phyloP scores from a whole-genome alignment of 2,888 invertebrate species.

The Nomada fabriciana region DNA sequence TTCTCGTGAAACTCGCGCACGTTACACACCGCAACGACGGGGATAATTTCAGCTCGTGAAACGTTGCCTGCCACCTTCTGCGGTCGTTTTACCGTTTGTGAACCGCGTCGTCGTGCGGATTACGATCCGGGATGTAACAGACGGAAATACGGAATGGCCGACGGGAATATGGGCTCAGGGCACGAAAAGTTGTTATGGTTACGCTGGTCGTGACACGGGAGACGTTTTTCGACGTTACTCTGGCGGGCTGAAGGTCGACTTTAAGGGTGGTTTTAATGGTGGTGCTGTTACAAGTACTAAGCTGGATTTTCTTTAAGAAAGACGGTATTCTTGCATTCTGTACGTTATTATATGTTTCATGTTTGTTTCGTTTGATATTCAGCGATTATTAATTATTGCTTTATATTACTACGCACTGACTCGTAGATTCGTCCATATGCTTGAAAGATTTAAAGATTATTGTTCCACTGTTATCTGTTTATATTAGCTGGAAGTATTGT shows the following conservation, averaged over 20 bases:
- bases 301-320: no score
- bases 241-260: not conserved
- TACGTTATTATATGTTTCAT: no score
- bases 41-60: slow-evolving; percentile 9
- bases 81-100: not conserved
- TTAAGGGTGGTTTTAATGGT: not conserved
- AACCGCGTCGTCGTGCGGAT: not conserved
- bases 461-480: no score
- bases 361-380: no score
- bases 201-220: not conserved
- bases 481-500: no score
- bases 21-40: not conserved
- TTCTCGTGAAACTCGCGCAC: slow-evolving; percentile 4
- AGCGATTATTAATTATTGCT: no score
- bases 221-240: not conserved
- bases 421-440: no score
- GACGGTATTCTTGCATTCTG: no score
- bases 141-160: slow-evolving; percentile 7
- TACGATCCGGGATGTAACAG: not conserved
- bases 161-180: slow-evolving; percentile 2
- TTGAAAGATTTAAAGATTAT: no score
- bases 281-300: no score
- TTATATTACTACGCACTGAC: no score
- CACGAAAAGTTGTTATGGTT: not conserved
- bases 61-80: not conserved